A percentile compares a stretch with the other conserved stretches of the same genome.
Evolutionary conservation across 2,888 invertebrate genomes (phyloP).

Genomic region (Ephialtes manifestator): DNA sequence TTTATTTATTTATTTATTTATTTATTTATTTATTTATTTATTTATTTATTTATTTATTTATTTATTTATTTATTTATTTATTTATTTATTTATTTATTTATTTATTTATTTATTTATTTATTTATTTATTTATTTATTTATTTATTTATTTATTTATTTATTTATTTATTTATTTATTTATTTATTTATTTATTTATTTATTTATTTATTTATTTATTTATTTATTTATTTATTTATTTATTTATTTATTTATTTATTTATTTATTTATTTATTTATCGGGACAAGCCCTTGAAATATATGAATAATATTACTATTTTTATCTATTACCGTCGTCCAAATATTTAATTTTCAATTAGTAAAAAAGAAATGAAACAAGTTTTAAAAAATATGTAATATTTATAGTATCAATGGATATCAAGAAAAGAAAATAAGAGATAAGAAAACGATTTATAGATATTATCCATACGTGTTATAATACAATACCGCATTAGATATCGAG

Average conservation of each 20-base stretch:
- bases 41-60: too few relatives aligned
- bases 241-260: neutral
- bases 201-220: neutral
- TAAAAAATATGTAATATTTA: neutral
- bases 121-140: neutral
- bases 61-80: neutral
- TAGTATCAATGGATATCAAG: neutral
- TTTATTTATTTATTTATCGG: too few relatives aligned
- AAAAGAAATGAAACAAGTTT: neutral
- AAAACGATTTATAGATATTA: constrained; percentile 53
- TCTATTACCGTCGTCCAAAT: too few relatives aligned
- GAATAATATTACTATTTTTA: too few relatives aligned
- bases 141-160: neutral
- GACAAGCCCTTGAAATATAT: too few relatives aligned
- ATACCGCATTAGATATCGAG: constrained; percentile 54
- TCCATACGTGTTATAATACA: constrained; percentile 34
- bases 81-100: neutral
- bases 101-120: neutral
- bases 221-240: neutral
- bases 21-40: neutral
- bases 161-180: too few relatives aligned
- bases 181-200: neutral
- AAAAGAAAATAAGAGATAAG: constrained; percentile 17
- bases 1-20: neutral
- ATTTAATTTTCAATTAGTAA: too few relatives aligned